Conservation (phyloP, 2,797 vertebrate species). For the Lepilemur ruficaudatus region DNA sequence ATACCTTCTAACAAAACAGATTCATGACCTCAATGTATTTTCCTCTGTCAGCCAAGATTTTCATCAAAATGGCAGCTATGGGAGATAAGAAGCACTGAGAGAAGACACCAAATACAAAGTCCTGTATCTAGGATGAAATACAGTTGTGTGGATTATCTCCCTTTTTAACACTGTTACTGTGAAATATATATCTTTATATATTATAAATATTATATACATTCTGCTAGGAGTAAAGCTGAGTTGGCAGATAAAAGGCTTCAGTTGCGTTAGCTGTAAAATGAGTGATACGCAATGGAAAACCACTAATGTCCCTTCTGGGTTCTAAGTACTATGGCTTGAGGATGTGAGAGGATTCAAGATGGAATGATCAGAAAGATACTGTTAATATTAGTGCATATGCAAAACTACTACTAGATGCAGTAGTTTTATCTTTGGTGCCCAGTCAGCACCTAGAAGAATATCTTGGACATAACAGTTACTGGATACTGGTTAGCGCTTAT, state of each 20-base stretch:
- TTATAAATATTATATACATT: not conserved
- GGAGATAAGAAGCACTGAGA: constrained; percentile 3
- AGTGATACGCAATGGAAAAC: not conserved
- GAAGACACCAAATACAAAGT: not conserved
- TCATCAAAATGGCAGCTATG: constrained; percentile 7
- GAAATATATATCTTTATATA: not conserved
- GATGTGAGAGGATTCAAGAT: not conserved
- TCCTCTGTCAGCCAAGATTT: constrained; percentile 34
- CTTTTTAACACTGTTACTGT: not conserved
- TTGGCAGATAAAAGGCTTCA: not conserved
- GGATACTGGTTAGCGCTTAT: not conserved
- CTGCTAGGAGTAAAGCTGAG: not conserved
- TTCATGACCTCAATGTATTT: constrained; percentile 18
- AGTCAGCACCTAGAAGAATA: not conserved
- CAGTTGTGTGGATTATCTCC: not conserved
- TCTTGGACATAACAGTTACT: not conserved
- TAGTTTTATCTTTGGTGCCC: not conserved
- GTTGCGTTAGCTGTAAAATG: not conserved
- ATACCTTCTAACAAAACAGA: constrained; percentile 44
- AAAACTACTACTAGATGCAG: not conserved
- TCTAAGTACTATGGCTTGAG: not conserved
- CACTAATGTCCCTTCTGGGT: not conserved
- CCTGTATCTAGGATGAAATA: not conserved
- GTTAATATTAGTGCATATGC: not conserved
- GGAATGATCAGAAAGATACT: not conserved